Base-by-base conservation (phyloP, 2,888 invertebrate species). In the Julus scanicus region DNA sequence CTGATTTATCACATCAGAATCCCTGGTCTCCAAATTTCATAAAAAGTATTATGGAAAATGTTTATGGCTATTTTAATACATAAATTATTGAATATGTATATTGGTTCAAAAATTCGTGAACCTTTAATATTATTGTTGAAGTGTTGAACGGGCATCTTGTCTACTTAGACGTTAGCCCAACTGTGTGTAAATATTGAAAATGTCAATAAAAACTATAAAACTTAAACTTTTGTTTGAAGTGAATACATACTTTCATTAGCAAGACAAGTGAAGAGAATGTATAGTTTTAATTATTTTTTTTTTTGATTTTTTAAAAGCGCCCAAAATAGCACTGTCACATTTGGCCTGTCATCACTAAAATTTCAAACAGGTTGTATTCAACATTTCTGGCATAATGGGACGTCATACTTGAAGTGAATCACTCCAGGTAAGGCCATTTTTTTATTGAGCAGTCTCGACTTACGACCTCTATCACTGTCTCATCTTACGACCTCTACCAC, bases 121-220 rank as follows among this genome's bases (percentile, higher is more conserved):
- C 29, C 29, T 29, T 71, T 37, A 44, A 44, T 44, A 53, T 53
- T 53, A 29, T 37, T 80, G 8, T 80, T 37, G 80, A 15, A 20
- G 13, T 3, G 37, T 13, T 80, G 80, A 11, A 80, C 5, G 80
- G 20, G 80, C 80, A 80, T n/a, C 44, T 44, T 44, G 44, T 13
- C 37, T 37, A 13, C 29, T 37, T 37, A 80, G 80, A 80, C 37
- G 80, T 37, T 37, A 37, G 37, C 37, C 11, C 29, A 37, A 13
- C 17, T 63, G 17, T 63, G n/a, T n/a, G 17, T 80, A 80, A 80
- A 80, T 80, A 80, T 80, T 80, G 37, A 80, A 80, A 80, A 80
- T 37, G 80, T n/a, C 80, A 80, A 80, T 80, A 80, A 80, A 80
- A 80, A 80, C 11, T 80, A 13, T 80, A 80, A 71, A 80, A 80